These are phyloP conservation scores for Trichogramma dendrolimi DNA, from an alignment of 2,888 invertebrate species.

Conservation along the genomic window DNA sequence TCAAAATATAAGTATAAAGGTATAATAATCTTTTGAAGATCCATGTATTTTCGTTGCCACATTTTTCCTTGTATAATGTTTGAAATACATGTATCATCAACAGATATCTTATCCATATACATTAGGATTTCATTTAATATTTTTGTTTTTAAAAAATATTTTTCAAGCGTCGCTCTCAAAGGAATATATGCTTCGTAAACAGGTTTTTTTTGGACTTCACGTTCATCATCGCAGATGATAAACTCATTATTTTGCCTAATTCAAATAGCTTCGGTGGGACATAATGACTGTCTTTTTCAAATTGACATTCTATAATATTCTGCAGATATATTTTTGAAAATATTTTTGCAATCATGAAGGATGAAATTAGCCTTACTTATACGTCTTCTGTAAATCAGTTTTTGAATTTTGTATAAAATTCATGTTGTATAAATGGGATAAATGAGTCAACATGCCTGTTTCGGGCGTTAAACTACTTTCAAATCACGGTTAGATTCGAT, in stretches of 20 bases:
- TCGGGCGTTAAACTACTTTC: slow-evolving; percentile 20
- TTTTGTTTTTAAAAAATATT: neutral
- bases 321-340: slow-evolving; percentile 10
- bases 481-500: no score
- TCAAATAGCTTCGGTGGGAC: no score
- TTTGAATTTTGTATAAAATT: slow-evolving; percentile 15
- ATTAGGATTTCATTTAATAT: slow-evolving; percentile 10
- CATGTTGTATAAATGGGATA: slow-evolving; percentile 17
- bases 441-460: slow-evolving; percentile 15
- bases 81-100: slow-evolving; percentile 2
- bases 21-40: neutral
- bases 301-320: slow-evolving; percentile 17
- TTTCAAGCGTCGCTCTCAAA: slow-evolving; percentile 15
- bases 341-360: slow-evolving; percentile 14
- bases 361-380: slow-evolving; percentile 18
- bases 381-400: neutral
- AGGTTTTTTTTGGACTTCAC: slow-evolving; percentile 16
- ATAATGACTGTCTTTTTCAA: no score
- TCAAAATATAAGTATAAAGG: slow-evolving; percentile 20
- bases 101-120: slow-evolving; percentile 10
- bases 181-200: slow-evolving; percentile 25
- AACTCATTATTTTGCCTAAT: slow-evolving; percentile 20
- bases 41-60: slow-evolving; percentile 21
- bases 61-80: slow-evolving; percentile 21
- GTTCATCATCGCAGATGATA: slow-evolving; percentile 3